Evolutionary conservation across 2,888 invertebrate species (phyloP), one percentile per base, ranked within the genome.

Genomic region (Diaprepes abbreviatus): DNA sequence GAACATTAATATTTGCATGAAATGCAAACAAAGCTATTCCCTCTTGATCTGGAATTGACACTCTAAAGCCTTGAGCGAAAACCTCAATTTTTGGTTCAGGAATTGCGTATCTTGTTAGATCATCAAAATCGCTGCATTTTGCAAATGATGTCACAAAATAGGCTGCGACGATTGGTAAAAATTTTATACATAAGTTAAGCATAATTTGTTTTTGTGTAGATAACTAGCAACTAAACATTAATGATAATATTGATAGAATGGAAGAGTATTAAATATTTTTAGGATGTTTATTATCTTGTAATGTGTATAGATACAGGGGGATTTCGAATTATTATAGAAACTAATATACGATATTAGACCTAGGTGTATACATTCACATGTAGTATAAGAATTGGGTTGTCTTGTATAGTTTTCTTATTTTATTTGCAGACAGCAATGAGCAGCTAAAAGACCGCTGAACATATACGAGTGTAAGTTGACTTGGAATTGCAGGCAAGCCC

Each of bases 11-110:
- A 54, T 85, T 85, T 3, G 82, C 85, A 71, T 86, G 84, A 73
- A 86, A 85, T 0, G 84, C 83, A 73, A 86, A 85, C 55, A 85
- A 70, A 55, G 78, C 73, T 0, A 86, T 70, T 7, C 84, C 85
- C 1, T 76, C 67, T 66, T 78, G 78, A 66, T 85, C 83, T 12
- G 84, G 83, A 71, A 86, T 84, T 40, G 83, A 84, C 12, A 85
- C 79, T 55, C 80, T 75, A 65, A 86, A 77, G n/a, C 85, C 85
- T 62, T 73, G 76, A n/a, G 72, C 73, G 33, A 83, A 75, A 9
- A 80, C 74, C 70, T 81, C 77, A n/a, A 86, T 78, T 64, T 70
- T 78, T 1, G 84, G 82, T 55, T 76, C 72, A 0, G 84, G 84
- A 16, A 85, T 75, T 12, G 66, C 66, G 69, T 82, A 82, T 0